These are phyloP conservation scores for Hippopotamus amphibius DNA, from an alignment of 2,113 vertebrate species.

Conservation along the genomic window DNA sequence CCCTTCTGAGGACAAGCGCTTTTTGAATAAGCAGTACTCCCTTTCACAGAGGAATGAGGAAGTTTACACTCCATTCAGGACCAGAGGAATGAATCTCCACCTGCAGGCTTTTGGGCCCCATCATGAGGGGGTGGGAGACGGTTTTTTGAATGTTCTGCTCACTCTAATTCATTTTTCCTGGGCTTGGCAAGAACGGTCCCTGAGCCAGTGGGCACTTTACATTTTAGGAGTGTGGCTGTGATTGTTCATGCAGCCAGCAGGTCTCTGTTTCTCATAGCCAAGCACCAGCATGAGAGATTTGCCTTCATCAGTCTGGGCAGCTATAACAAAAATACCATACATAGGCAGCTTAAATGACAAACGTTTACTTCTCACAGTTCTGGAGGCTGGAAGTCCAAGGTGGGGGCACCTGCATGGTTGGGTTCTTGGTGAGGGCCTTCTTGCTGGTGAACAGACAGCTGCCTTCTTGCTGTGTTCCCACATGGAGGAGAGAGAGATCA, in stretches of 20 bases:
- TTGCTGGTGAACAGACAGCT: neutral
- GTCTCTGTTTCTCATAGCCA: neutral
- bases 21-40: neutral
- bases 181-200: neutral
- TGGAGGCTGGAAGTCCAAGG: neutral
- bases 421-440: neutral
- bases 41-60: neutral
- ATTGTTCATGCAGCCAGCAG: neutral
- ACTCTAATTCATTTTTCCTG: neutral
- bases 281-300: neutral
- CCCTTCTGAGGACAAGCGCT: fast-evolving
- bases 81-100: neutral
- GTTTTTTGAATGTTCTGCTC: neutral
- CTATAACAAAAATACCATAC: neutral
- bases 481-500: neutral
- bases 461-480: neutral
- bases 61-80: neutral
- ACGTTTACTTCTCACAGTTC: neutral
- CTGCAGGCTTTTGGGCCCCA: neutral
- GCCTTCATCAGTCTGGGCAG: neutral
- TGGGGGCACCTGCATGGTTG: neutral
- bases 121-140: neutral
- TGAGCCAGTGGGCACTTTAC: neutral
- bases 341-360: neutral
- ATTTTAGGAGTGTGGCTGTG: neutral